Conservation (phyloP, 2,113 vertebrate species). For the Ceyx margarethae region DNA sequence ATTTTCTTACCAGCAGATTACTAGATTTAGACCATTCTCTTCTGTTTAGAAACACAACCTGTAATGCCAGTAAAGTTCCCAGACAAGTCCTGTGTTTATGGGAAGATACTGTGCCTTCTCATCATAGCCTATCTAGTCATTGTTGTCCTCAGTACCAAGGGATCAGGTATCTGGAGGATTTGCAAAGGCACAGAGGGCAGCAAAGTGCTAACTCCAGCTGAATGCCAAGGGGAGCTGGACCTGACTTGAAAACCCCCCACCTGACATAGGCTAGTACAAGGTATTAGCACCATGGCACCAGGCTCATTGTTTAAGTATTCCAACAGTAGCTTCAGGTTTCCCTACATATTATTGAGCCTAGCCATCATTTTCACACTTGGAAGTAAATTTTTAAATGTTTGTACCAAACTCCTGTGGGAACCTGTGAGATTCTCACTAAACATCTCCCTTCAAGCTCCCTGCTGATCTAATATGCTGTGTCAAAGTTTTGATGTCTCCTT, state of each 20-base stretch:
- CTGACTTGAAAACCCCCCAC: neutral
- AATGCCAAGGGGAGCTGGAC: neutral
- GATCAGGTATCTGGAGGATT: neutral
- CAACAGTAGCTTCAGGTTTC: neutral
- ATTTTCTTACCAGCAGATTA: neutral
- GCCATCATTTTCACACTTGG: neutral
- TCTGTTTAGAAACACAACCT: neutral
- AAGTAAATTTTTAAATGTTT: neutral
- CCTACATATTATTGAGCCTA: neutral
- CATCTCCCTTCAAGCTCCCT: neutral
- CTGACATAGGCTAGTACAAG: neutral
- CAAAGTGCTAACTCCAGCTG: neutral
- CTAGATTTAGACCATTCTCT: neutral
- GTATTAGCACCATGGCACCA: neutral
- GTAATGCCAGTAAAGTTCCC: neutral
- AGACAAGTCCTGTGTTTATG: neutral
- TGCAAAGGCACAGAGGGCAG: conserved; percentile 6
- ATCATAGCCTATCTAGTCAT: neutral
- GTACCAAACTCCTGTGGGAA: neutral
- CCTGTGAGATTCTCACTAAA: neutral
- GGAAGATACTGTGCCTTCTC: neutral
- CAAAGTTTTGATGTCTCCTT: neutral
- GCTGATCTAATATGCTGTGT: neutral
- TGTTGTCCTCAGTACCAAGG: neutral
- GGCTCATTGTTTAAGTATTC: neutral